These are phyloP conservation scores for Turritopsis rubra DNA, from an alignment of 30 jellyfish, hydroid and myxozoan species.

Conservation along the genomic window DNA sequence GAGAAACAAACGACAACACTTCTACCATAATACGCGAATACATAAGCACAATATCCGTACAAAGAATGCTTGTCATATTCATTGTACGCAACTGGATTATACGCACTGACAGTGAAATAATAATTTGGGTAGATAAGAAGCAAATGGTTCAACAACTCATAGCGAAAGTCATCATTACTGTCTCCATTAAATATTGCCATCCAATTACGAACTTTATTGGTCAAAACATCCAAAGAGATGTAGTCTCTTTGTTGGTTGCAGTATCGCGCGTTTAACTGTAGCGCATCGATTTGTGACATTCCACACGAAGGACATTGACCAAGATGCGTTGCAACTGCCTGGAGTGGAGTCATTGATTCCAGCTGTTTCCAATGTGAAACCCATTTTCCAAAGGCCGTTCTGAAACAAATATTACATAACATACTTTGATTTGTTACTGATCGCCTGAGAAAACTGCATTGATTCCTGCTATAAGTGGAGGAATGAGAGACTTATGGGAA, in stretches of 20 bases:
- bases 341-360: neutral
- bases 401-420: neutral
- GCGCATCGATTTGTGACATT: neutral
- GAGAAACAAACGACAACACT: slow-evolving; percentile 6
- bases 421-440: no score
- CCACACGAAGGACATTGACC: slow-evolving; percentile 7
- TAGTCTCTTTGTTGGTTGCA: neutral
- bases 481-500: no score
- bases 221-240: neutral
- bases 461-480: no score
- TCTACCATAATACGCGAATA: neutral
- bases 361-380: neutral
- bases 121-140: neutral
- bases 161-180: neutral
- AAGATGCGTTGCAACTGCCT: neutral
- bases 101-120: slow-evolving; percentile 4
- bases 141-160: neutral
- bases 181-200: neutral
- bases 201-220: neutral
- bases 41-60: neutral
- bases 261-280: neutral
- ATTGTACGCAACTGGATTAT: neutral
- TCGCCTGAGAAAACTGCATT: no score
- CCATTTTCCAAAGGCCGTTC: neutral
- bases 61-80: neutral